These are phyloP conservation scores for Podarcis lilfordi DNA, from an alignment of 2,797 vertebrate genomes.

Conservation along the genomic window DNA sequence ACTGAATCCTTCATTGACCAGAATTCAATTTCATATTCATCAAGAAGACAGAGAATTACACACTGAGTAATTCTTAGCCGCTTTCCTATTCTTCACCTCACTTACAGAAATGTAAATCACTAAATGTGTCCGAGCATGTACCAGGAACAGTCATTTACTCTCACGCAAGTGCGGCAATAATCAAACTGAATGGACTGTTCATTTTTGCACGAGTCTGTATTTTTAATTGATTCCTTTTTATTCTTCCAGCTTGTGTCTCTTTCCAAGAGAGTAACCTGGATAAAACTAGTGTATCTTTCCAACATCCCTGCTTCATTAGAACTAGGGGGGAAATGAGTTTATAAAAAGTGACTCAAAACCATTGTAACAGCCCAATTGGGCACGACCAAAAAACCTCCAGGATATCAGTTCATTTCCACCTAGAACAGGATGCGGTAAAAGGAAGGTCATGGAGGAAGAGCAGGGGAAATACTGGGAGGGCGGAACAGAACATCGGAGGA, in stretches of 20 bases:
- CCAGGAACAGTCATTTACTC: conserved; percentile 15
- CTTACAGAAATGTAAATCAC: conserved; percentile 13
- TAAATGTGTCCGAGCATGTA: conserved; percentile 12
- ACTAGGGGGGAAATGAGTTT: not conserved
- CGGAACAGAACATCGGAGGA: not conserved
- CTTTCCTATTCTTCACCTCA: not conserved
- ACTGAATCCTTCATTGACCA: conserved; percentile 9
- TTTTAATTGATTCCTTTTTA: not conserved
- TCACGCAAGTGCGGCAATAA: not conserved
- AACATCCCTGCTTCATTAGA: not conserved
- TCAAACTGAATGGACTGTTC: conserved; percentile 7
- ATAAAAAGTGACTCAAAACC: conserved; percentile 7
- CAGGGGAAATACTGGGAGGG: not conserved
- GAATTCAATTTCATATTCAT: conserved; percentile 15
- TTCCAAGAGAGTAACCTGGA: conserved; percentile 26
- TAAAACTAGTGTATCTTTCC: conserved; percentile 22
- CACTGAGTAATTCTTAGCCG: not conserved
- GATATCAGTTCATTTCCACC: not conserved
- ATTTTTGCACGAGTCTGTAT: conserved; percentile 9
- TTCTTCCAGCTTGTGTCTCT: conserved; percentile 17
- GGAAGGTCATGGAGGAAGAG: not conserved
- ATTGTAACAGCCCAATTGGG: not conserved
- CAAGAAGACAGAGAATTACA: conserved; percentile 33
- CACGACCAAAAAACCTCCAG: not conserved
- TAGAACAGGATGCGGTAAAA: not conserved